Base-by-base conservation (phyloP, 23 tunicate species). In the Halocynthia roretzi region DNA sequence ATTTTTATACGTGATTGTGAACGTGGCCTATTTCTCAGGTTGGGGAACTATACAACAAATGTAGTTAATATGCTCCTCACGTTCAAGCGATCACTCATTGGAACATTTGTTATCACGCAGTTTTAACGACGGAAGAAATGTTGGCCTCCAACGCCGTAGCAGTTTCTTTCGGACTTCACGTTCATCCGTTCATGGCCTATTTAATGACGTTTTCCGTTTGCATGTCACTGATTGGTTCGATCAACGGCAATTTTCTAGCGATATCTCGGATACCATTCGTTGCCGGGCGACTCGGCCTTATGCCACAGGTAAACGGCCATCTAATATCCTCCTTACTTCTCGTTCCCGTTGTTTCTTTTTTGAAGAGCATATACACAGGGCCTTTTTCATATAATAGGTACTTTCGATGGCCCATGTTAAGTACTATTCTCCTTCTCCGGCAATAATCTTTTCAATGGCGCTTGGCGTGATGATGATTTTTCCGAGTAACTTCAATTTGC, bases 1-100 rank as follows among this genome's bases (percentile, higher is more conserved):
- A 78, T 14, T 67, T 8, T 65, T 92, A 65, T 92, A 92, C 73
- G 66, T 92, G 65, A 7, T 86, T 31, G 98, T 92, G 17, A 83
- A 83, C 63, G 62, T 92, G 52, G 84, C 98, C 17, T 92, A 83
- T 54, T 83, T 92, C 52, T 81, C 92, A 71, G 98, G 98, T 92
- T n/a, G 63, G 82, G 20, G 61, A 58, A 58, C 1, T 58, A 14
- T 2, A n/a, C 64, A 58, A 58, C 64, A 19, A 0, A 68, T 11
- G 72, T 19, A 68, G 12, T 1, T 19, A 20, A 14, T 21, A 10
- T 18, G 75, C 4, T 76, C 0, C n/a, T 50, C n/a, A 72, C n/a
- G 77, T 62, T 11, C n/a, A 61, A 14, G n/a, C n/a, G n/a, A n/a
- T 4, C 17, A 14, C 54, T 51, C 76, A 52, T 80, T 51, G 22